phyloP scores from a whole-genome alignment of 2,113 vertebrate genomes.

The Empidonax alnorum region DNA sequence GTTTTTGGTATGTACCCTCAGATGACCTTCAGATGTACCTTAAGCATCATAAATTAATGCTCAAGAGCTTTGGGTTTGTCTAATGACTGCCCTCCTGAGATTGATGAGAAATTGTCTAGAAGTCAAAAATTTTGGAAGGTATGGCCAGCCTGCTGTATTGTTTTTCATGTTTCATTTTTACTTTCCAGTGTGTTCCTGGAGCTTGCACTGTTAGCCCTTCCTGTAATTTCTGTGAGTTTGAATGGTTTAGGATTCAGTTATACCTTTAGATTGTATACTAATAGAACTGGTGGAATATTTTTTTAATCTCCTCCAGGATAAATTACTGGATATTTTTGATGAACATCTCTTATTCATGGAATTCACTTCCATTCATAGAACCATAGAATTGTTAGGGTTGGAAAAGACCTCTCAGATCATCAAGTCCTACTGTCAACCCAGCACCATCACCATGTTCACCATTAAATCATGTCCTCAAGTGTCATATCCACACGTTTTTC shows the following conservation, averaged over 20 bases:
- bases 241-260: neutral
- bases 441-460: neutral
- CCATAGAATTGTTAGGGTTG: neutral
- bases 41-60: neutral
- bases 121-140: neutral
- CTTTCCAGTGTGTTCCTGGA: neutral
- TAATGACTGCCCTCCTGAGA: neutral
- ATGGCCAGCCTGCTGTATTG: neutral
- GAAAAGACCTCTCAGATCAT: neutral
- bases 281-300: neutral
- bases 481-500: neutral
- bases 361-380: neutral
- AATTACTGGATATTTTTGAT: neutral
- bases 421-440: neutral
- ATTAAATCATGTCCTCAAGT: neutral
- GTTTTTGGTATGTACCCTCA: neutral
- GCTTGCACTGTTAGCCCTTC: neutral
- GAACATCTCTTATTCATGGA: neutral
- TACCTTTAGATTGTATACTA: neutral
- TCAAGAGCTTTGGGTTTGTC: neutral
- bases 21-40: neutral
- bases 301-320: neutral
- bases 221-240: neutral
- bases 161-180: neutral
- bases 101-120: neutral